Base-by-base conservation (phyloP, 2,113 vertebrate species). In the Semicossyphus pulcher region DNA sequence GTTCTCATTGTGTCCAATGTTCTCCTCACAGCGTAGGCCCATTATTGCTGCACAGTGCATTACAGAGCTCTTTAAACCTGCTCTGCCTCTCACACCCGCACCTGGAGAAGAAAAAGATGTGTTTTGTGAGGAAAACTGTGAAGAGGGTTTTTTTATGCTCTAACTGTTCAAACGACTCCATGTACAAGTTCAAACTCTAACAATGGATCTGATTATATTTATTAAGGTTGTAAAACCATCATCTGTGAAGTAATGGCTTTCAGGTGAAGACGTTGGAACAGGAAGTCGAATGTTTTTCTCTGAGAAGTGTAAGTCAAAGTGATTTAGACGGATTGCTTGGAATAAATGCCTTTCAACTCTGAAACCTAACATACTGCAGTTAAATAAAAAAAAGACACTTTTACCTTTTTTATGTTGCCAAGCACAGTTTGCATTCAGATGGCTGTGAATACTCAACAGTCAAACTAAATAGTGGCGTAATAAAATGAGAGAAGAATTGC, bases 401-500 rank as follows among this genome's bases (percentile, higher is more conserved):
- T 16, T 0, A 74, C 63, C 36, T 66, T 66, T 51, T 15, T 70
- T 32, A 59, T 21, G 66, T 53, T 45, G 80, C 54, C 61, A 81
- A 78, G 51, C 21, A 63, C 15, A 3, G 42, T 12, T n/a, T 25
- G 31, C 47, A 52, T 65, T 57, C 69, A 80, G 71, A 68, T 45
- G 69, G 48, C 47, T 48, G 57, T 16, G 51, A 51, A 44, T 34
- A 1, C 57, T 60, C 66, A 72, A 67, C 32, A 42, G 59, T 25
- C 56, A 39, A 72, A 62, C 47, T 48, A 64, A 77, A 72, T 32
- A 56, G 64, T 44, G 37, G 36, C 31, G 7, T 49, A 56, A 28
- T 59, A 28, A 65, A 83, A 75, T 10, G 53, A 57, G 44, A 51
- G 56, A 29, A 65, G 47, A 73, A 39, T 45, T 63, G 36, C 10